Base-by-base conservation (phyloP, 2,113 vertebrate species). In the Ceyx melanurus region DNA sequence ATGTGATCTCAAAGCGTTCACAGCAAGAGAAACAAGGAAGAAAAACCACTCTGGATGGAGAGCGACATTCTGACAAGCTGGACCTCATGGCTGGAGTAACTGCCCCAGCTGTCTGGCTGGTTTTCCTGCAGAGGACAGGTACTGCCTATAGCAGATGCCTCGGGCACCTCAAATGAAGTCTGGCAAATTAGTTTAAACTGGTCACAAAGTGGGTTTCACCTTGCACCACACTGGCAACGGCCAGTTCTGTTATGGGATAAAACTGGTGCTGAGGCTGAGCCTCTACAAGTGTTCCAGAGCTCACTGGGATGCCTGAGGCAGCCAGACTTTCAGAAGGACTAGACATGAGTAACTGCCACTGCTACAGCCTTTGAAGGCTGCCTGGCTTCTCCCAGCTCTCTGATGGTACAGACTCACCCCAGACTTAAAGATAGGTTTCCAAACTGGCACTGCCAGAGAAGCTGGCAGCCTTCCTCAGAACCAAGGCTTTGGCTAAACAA, bases 51-150 rank as follows among this genome's bases (percentile, higher is more conserved):
- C 18, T 22, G 40, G 40, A 8, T 2, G 9, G 37, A 86, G 13
- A 74, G 51, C 16, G 46, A n/a, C 81, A 56, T 61, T 54, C 57
- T 35, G 61, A 53, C 18, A 61, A 71, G 70, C 23, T 54, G 61
- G 33, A 43, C 8, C 18, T 25, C n/a, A 11, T 6, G 48, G 67
- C 40, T 91, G 64, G 42, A 53, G 6, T 26, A 50, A 65, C 22
- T 48, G 71, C 40, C 18, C 43, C 31, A 17, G 12, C 3, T 23
- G 33, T 17, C 53, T 21, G 40, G 57, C 73, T 81, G 53, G 3
- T 82, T 82, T 81, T 77, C 28, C 46, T 90, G 43, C 40, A 64
- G 70, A 81, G 70, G 45, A 74, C 61, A 89, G 42, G 66, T 16
- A n/a, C 1, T 3, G 13, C 51, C 70, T n/a, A 46, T 4, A 89